Evolutionary conservation across 2,797 vertebrate species (phyloP).

Genomic region (Nyctibius grandis): DNA sequence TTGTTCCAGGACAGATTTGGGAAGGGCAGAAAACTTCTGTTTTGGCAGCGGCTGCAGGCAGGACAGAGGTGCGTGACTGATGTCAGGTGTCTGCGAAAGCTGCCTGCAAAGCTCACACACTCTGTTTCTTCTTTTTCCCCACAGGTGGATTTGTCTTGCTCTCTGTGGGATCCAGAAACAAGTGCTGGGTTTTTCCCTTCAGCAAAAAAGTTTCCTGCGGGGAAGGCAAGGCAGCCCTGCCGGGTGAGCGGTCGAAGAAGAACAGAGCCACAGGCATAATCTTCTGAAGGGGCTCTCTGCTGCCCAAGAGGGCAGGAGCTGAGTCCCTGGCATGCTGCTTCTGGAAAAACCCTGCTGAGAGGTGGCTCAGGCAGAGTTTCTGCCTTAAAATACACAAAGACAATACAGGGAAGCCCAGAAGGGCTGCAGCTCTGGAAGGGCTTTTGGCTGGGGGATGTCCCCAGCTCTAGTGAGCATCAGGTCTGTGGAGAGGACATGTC

Average conservation of each 20-base stretch:
- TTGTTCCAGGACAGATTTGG: neutral
- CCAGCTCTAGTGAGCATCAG: fast-evolving
- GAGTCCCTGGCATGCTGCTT: neutral
- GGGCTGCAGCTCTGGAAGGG: neutral
- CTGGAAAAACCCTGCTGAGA: neutral
- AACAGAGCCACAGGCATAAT: neutral
- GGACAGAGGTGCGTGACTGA: fast-evolving
- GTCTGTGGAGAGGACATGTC: neutral
- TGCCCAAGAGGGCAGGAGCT: neutral
- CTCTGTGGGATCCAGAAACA: neutral
- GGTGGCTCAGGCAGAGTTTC: neutral
- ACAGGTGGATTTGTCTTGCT: neutral
- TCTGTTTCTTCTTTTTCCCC: neutral
- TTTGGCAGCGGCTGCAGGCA: neutral
- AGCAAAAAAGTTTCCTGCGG: neutral
- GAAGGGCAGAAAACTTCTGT: neutral
- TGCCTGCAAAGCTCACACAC: neutral
- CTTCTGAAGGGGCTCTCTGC: neutral
- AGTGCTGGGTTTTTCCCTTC: neutral
- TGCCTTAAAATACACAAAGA: neutral
- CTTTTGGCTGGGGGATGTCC: neutral
- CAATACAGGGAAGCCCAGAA: neutral
- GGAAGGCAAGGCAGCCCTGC: neutral
- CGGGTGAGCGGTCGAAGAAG: neutral
- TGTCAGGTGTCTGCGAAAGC: neutral